These are phyloP conservation scores for Henricia sp. DNA, from an alignment of 53 echinoderm and acorn worm species.

Conservation along the genomic window DNA sequence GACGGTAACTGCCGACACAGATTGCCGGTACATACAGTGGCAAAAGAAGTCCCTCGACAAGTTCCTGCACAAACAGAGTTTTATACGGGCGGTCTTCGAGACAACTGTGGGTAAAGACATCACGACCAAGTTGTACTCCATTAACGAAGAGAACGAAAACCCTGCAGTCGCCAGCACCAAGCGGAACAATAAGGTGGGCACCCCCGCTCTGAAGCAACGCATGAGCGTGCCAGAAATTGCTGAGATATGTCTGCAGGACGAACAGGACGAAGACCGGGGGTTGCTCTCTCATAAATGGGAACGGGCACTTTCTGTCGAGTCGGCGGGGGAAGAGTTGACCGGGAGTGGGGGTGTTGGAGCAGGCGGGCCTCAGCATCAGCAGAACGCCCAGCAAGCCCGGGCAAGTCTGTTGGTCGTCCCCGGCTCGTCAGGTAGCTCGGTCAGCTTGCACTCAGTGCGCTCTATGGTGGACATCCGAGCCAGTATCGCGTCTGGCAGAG, in stretches of 20 bases:
- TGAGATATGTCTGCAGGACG: conserved; percentile 54
- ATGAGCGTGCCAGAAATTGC: conserved; percentile 45
- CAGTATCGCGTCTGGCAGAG: conserved; percentile 89
- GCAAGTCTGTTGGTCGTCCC: conserved; percentile 67
- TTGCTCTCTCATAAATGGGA: conserved; percentile 92
- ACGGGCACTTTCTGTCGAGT: conserved; percentile 75
- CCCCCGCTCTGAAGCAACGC: conserved; percentile 19
- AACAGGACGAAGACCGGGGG: conserved; percentile 63
- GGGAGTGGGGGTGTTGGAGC: conserved; percentile 5
- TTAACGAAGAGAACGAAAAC: conserved; percentile 66
- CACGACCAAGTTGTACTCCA: conserved; percentile 88
- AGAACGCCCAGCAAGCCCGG: conserved; percentile 21
- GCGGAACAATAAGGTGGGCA: background rate
- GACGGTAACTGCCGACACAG: conserved; percentile 84
- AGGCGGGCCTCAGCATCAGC: conserved; percentile 28
- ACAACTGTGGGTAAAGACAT: conserved; percentile 91
- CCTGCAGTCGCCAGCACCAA: background rate
- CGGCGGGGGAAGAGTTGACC: background rate
- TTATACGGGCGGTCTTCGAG: conserved; percentile 86
- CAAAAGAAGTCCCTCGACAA: conserved; percentile 69
- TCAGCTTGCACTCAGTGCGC: conserved; percentile 69
- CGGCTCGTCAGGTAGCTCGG: conserved; percentile 57
- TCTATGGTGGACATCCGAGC: conserved; percentile 96
- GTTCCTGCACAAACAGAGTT: conserved; percentile 81
- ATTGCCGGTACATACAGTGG: conserved; percentile 98